These are phyloP conservation scores for Phenganax marumi DNA, from an alignment of 92 coral and sea anemone genomes.

Conservation along the genomic window DNA sequence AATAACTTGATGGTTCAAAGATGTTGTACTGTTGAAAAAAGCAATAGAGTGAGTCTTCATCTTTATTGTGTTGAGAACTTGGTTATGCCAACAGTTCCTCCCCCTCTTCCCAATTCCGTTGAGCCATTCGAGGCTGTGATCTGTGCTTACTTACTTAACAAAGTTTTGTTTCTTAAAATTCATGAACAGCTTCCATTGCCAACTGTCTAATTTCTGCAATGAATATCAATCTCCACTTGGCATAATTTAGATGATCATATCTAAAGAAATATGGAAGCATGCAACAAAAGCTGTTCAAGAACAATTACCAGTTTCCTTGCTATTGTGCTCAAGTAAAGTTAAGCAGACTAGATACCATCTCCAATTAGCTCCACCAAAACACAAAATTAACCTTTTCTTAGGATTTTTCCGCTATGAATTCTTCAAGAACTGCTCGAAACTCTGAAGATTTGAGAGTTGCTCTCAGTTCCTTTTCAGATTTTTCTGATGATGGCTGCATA, in stretches of 20 bases:
- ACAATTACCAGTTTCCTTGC: slow-evolving; percentile 53
- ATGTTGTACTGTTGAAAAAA: too few species aligned
- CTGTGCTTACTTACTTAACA: not conserved
- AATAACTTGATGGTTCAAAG: too few species aligned
- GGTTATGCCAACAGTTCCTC: too few species aligned
- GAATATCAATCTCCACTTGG: slow-evolving; percentile 55
- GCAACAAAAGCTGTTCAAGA: slow-evolving; percentile 51
- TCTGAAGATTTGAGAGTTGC: slow-evolving; percentile 37
- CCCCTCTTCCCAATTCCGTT: not conserved
- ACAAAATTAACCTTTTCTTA: slow-evolving; percentile 49
- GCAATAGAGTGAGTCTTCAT: too few species aligned
- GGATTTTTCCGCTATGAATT: slow-evolving; percentile 35
- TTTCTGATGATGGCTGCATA: slow-evolving; percentile 17
- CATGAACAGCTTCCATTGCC: not conserved
- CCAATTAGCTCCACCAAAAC: slow-evolving; percentile 62
- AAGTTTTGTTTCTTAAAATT: not conserved
- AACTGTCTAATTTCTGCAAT: slow-evolving; percentile 36
- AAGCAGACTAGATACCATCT: slow-evolving; percentile 58
- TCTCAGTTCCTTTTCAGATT: slow-evolving; percentile 31
- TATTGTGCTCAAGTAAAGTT: slow-evolving; percentile 57
- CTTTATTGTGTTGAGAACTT: too few species aligned
- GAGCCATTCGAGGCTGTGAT: not conserved
- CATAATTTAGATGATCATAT: slow-evolving; percentile 58
- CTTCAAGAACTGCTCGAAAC: slow-evolving; percentile 37
- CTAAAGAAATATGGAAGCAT: slow-evolving; percentile 63